These are phyloP conservation scores for Carcina quercana DNA, from an alignment of 2,888 invertebrate species.

Conservation along the genomic window DNA sequence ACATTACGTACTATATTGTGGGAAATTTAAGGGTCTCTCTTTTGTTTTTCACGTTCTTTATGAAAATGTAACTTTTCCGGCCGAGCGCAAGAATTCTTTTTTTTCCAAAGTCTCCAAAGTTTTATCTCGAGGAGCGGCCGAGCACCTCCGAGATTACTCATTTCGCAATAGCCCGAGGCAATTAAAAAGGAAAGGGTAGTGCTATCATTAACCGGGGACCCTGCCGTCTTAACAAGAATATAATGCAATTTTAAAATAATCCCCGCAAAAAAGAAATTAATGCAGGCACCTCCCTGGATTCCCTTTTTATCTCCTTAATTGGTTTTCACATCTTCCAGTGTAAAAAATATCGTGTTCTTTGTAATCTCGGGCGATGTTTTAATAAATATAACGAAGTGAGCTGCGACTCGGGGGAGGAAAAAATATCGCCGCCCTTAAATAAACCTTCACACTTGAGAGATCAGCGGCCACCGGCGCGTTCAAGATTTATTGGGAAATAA, in stretches of 20 bases:
- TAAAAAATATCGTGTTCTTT: conserved; percentile 74
- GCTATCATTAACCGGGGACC: conserved; percentile 67
- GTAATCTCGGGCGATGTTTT: conserved; percentile 74
- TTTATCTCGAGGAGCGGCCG: conserved; percentile 54
- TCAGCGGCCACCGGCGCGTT: conserved; percentile 56
- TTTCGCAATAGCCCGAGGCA: conserved; percentile 71
- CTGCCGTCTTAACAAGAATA: conserved; percentile 71
- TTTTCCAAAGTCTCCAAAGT: conserved; percentile 43
- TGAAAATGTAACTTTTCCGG: too few species aligned
- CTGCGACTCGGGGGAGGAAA: conserved; percentile 44
- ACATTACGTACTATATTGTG: too few species aligned
- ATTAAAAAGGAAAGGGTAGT: conserved; percentile 73
- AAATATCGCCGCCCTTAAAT: conserved; percentile 69
- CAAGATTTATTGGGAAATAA: conserved; percentile 68
- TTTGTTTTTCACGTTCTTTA: too few species aligned
- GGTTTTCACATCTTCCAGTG: conserved; percentile 75
- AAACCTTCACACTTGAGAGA: conserved; percentile 72
- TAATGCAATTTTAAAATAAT: conserved; percentile 76
- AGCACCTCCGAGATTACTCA: conserved; percentile 68
- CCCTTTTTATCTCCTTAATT: conserved; percentile 75
- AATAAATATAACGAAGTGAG: conserved; percentile 74
- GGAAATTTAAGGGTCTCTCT: too few species aligned
- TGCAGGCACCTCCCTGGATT: conserved; percentile 72
- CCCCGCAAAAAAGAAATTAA: conserved; percentile 74
- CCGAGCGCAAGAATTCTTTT: too few species aligned